Evolutionary conservation across 2,797 vertebrate genomes (phyloP), one percentile per base, ranked within the genome.

Genomic region (Myotis findleyi): DNA sequence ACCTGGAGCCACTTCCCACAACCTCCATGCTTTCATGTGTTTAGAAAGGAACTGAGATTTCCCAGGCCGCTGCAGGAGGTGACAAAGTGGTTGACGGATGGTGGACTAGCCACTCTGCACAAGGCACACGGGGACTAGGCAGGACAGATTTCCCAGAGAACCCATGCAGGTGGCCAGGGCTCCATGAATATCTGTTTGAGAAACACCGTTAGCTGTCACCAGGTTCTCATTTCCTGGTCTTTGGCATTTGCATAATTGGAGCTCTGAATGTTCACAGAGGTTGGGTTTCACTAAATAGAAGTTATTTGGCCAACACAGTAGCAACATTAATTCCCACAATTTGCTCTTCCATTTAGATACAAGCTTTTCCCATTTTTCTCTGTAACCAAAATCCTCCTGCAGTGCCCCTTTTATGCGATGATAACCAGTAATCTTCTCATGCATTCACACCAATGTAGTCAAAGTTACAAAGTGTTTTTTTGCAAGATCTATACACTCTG

Each of bases 231-330:
- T 10, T 62, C 6, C 75, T 62, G 55, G 25, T 17, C 23, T 90
- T 73, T 88, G 53, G 33, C 77, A 81, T 64, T 93, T 82, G 66
- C 62, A 87, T 96, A 47, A 49, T 64, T 72, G 49, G 44, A 85
- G 21, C 33, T 62, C 23, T 82, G 47, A 5, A 17, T 75, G 91
- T 76, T 68, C 81, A 79, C 9, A n/a, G 4, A 88, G 72, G 49
- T 25, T 38, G 79, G 47, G 17, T 64, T 81, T 89, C 38, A 41
- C 5, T 47, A 51, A 88, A 66, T 18, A 53, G 27, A 75, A 64
- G 21, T 71, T 79, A 38, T 51, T 49, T 84, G 41, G 11, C 16
- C 55, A 77, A 55, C 41, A 7, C 10, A 76, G 14, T 44, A 87
- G 33, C 49, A 71, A 33, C 20, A 73, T 90, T 84, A 66, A 69